Evolutionary conservation across 2,888 invertebrate genomes (phyloP).

Genomic region (Microdon myrmicae): DNA sequence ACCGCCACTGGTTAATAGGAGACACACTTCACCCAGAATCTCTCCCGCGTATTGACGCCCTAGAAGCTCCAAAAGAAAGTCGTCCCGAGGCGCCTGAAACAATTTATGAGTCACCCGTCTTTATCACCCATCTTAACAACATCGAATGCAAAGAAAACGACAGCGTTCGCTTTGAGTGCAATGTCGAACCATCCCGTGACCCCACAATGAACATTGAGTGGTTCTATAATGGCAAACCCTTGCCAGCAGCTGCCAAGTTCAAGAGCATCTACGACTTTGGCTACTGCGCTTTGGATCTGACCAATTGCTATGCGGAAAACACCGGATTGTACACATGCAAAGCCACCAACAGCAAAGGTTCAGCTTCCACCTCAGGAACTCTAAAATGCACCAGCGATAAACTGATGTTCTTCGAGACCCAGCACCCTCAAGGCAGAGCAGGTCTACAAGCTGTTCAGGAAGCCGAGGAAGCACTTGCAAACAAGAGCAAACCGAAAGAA

Average conservation of each 20-base stretch:
- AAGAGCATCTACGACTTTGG: constrained; percentile 96
- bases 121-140: constrained; percentile 90
- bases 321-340: constrained; percentile 92
- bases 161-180: constrained; percentile 89
- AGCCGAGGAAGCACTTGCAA: constrained; percentile 83
- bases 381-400: constrained; percentile 84
- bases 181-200: constrained; percentile 91
- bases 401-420: constrained; percentile 86
- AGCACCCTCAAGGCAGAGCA: constrained; percentile 93
- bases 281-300: constrained; percentile 90
- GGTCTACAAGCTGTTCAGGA: constrained; percentile 90
- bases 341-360: constrained; percentile 88
- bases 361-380: constrained; percentile 90
- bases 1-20: constrained; percentile 86
- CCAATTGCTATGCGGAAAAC: constrained; percentile 88
- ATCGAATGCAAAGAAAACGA: constrained; percentile 89
- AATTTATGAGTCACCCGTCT: constrained; percentile 85
- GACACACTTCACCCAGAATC: constrained; percentile 91
- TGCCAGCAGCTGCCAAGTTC: constrained; percentile 89
- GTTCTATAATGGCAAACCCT: constrained; percentile 91
- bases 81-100: constrained; percentile 79
- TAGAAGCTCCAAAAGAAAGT: constrained; percentile 81
- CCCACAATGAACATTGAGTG: constrained; percentile 92
- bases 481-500: constrained; percentile 76
- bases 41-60: constrained; percentile 82